phyloP scores from a whole-genome alignment of 2,888 invertebrate genomes.

The Rhopalosiphum nymphaeae region DNA sequence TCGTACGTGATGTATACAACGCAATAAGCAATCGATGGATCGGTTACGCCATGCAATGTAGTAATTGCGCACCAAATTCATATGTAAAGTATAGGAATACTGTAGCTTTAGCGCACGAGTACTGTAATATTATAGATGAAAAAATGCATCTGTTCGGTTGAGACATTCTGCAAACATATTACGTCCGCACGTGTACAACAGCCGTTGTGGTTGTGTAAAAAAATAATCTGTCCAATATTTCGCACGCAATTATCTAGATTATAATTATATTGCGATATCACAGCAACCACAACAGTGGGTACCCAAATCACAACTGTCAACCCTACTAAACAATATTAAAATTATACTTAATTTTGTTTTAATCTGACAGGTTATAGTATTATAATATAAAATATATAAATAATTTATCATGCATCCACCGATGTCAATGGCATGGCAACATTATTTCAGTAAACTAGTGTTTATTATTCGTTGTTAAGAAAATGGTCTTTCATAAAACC shows the following conservation, averaged over 20 bases:
- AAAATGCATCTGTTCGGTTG: background rate
- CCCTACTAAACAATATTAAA: background rate
- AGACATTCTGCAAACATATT: background rate
- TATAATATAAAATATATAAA: background rate
- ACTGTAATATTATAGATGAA: background rate
- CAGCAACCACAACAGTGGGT: background rate
- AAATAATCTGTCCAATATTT: background rate
- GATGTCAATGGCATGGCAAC: background rate
- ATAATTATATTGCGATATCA: background rate
- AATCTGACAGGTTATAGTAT: background rate
- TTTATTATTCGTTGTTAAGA: background rate
- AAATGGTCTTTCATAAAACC: background rate
- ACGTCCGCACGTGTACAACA: background rate
- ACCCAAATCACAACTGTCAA: background rate
- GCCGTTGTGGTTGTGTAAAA: background rate
- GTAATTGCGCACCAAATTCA: background rate
- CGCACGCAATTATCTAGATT: background rate
- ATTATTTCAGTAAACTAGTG: background rate
- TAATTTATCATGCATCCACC: background rate
- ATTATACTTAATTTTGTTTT: background rate
- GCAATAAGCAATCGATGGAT: background rate
- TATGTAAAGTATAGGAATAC: background rate
- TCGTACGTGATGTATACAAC: background rate
- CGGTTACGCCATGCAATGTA: background rate
- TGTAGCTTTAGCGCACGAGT: background rate